Evolutionary conservation across 1,140 invertebrate species (phyloP), one percentile per base, ranked within the genome.

Genomic region (Eurosta solidaginis): DNA sequence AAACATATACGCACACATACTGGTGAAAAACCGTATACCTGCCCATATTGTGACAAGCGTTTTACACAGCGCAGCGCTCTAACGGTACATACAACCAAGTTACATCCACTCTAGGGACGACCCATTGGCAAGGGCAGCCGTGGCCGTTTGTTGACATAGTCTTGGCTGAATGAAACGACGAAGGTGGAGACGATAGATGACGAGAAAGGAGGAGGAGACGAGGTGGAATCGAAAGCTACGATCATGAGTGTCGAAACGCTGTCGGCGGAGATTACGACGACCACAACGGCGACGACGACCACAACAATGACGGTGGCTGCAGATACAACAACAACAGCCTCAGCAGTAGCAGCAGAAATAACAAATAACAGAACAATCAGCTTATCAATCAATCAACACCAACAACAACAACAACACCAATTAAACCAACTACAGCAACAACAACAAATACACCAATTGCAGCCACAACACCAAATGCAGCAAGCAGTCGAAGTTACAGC

Each of bases 1-100:
- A 87, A 87, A 81, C 85, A 87, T 81, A 87, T 87, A 84, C 84
- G 85, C 79, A 87, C 85, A 80, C 85, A 87, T 54, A 87, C 85
- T 59, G 85, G 85, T 63, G 85, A 87, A 78, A 87, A 87, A 78
- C 85, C 85, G 47, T 87, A 87, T 76, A 85, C 84, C 79, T 87
- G 85, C 83, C 85, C 85, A 74, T 86, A 87, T 50, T 87, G 85
- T 80, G 85, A 87, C 74, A 87, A 87, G 79, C 85, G 85, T 78
- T 87, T 87, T 76, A 87, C 85, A 75, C 85, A 87, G 79, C 85
- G 85, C 68, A 87, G 85, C 76, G 85, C 85, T 25, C 80, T 87
- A 20, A 87, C 85, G 52, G 85, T 87, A 80, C 85, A 87, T 78
- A 87, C 85, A 47, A 87, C 85, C 42, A 87, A 87, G 82, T 81